These are phyloP conservation scores for Halichoeres trimaculatus DNA, from an alignment of 2,113 vertebrate genomes.

Conservation along the genomic window DNA sequence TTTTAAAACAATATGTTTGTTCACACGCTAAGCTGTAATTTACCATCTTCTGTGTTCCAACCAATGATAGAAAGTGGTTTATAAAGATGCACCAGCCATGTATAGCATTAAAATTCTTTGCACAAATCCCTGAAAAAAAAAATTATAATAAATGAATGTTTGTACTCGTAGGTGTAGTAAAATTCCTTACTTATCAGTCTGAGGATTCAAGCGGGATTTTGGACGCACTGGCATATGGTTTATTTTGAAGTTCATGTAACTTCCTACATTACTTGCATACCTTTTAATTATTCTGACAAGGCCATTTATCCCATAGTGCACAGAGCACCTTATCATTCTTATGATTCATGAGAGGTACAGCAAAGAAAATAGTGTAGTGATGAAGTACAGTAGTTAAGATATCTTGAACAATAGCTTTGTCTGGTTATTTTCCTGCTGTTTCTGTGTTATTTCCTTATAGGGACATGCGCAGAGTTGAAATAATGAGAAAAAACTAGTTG, in stretches of 20 bases:
- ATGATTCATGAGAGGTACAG: neutral
- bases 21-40: conserved; percentile 25
- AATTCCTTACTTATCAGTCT: neutral
- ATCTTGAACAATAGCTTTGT: neutral
- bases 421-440: neutral
- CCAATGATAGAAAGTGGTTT: conserved; percentile 8
- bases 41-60: neutral
- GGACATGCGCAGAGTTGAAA: conserved; percentile 2
- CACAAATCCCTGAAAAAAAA: too few species aligned
- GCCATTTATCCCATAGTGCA: neutral
- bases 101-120: too few species aligned
- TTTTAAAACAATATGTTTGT: conserved; percentile 23
- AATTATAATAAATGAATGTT: too few species aligned
- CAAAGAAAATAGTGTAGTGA: neutral
- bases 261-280: conserved; percentile 1
- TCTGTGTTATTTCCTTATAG: conserved; percentile 18
- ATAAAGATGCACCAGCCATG: conserved; percentile 8
- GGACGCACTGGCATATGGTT: neutral
- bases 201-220: neutral
- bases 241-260: neutral
- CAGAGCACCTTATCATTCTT: neutral
- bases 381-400: neutral
- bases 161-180: neutral
- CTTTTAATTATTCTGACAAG: neutral
- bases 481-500: neutral